Conservation (phyloP, 2,888 invertebrate species). For the Drosophila heteroneura region DNA sequence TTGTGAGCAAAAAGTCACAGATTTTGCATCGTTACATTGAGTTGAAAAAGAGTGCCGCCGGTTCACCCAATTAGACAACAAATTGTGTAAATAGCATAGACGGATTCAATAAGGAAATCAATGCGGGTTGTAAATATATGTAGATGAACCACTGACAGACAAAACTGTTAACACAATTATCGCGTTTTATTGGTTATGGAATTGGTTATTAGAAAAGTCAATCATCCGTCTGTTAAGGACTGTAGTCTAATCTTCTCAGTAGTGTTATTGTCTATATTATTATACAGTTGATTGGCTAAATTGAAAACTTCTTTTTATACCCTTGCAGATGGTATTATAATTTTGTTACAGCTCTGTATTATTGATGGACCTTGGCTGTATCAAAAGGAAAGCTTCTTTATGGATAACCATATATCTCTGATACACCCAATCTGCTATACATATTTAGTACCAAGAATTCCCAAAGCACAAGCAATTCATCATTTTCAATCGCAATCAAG, state of each 20-base stretch:
- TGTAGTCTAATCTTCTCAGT: neutral
- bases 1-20: constrained; percentile 79
- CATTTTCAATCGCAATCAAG: neutral
- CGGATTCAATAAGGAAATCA: constrained; percentile 51
- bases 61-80: constrained; percentile 60
- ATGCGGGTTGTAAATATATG: constrained; percentile 56
- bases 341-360: neutral
- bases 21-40: constrained; percentile 87
- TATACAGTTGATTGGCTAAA: neutral
- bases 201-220: neutral
- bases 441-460: neutral
- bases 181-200: neutral
- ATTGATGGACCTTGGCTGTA: neutral
- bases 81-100: constrained; percentile 71
- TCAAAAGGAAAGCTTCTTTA: neutral
- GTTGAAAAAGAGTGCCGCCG: constrained; percentile 39
- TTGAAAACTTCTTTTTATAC: neutral
- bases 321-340: neutral
- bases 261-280: neutral
- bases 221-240: neutral
- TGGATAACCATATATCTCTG: neutral
- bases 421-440: neutral
- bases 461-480: neutral
- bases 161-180: neutral
- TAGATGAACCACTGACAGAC: constrained; percentile 23